phyloP scores from a whole-genome alignment of 2,797 vertebrate species.

The Sebastes ruberrimus region DNA sequence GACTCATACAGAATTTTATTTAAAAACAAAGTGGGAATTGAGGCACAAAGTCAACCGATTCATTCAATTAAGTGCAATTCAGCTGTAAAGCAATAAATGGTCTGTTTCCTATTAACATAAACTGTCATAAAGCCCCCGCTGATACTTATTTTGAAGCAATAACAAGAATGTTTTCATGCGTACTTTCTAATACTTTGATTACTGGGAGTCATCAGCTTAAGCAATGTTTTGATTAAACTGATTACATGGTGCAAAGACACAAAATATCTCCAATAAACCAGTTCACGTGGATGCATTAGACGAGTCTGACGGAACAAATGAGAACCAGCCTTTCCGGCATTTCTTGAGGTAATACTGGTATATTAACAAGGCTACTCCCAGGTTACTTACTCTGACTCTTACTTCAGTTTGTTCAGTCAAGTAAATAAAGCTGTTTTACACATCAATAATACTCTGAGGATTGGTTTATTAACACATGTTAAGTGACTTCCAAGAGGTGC shows the following conservation, averaged over 20 bases:
- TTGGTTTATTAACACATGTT: not conserved
- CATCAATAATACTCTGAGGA: not conserved
- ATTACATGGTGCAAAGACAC: slow-evolving; percentile 43
- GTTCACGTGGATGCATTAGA: slow-evolving; percentile 23
- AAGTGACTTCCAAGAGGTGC: not conserved
- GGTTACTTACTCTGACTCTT: not conserved
- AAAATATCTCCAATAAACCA: slow-evolving; percentile 38
- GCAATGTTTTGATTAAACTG: slow-evolving; percentile 53
- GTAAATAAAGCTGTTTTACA: not conserved
- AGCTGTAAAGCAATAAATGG: slow-evolving; percentile 37
- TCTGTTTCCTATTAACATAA: slow-evolving; percentile 39
- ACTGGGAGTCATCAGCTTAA: slow-evolving; percentile 33
- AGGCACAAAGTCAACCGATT: slow-evolving; percentile 21
- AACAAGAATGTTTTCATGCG: slow-evolving; percentile 38
- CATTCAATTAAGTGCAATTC: slow-evolving; percentile 40
- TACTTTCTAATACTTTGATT: slow-evolving; percentile 44
- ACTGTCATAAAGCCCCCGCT: not conserved
- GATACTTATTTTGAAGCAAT: slow-evolving; percentile 18
- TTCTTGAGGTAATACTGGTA: not conserved
- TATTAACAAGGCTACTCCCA: not conserved
- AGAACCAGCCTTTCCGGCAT: slow-evolving; percentile 9
- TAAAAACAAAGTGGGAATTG: not conserved
- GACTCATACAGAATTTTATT: not conserved
- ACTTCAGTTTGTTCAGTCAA: not conserved
- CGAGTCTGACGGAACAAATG: slow-evolving; percentile 10